Conservation (phyloP, 2,113 vertebrate species). For the Eidolon helvum region DNA sequence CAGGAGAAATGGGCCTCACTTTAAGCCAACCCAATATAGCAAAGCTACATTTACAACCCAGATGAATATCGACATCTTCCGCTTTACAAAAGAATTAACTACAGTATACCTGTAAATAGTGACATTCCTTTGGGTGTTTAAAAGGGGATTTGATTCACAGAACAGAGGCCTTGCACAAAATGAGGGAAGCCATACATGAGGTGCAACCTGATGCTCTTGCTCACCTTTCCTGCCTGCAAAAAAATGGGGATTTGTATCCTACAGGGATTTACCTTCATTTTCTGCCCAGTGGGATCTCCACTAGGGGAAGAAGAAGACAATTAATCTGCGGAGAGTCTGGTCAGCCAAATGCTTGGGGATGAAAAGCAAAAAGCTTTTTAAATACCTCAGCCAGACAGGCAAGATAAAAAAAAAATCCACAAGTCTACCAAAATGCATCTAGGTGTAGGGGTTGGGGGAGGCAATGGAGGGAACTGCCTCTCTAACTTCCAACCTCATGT, state of each 20-base stretch:
- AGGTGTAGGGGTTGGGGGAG: neutral
- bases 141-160: neutral
- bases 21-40: neutral
- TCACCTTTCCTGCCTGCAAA: neutral
- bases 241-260: neutral
- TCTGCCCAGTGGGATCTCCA: neutral
- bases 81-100: conserved; percentile 20
- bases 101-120: neutral
- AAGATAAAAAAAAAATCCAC: neutral
- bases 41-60: neutral
- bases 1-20: neutral
- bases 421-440: neutral
- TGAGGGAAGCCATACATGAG: neutral
- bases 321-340: neutral
- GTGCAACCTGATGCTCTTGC: neutral
- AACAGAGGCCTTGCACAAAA: neutral
- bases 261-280: neutral
- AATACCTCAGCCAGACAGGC: neutral
- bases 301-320: neutral
- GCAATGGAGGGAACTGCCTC: neutral
- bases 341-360: conserved; percentile 1
- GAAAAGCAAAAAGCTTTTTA: conserved; percentile 30
- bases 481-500: neutral
- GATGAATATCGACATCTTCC: neutral
- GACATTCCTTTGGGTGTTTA: neutral